Evolutionary conservation across 2,113 vertebrate genomes (phyloP).

Genomic region (Lamprotornis superbus): DNA sequence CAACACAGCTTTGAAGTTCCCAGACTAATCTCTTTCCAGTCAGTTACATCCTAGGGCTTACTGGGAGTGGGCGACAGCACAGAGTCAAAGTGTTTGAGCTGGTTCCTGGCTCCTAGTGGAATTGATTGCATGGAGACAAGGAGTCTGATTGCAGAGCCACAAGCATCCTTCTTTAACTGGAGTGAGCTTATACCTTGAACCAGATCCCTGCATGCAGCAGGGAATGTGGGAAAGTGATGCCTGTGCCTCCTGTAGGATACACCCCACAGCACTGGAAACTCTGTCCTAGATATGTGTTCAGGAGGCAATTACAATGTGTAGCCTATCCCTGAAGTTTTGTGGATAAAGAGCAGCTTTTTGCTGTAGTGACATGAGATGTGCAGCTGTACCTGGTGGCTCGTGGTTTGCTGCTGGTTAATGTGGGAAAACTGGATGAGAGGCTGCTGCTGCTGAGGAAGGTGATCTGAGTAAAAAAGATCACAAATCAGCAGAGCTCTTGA

Average conservation of each 20-base stretch:
- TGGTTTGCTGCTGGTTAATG: neutral
- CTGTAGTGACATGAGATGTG: neutral
- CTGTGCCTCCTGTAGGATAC: neutral
- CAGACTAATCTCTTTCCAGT: neutral
- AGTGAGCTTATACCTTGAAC: neutral
- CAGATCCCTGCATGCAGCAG: fast-evolving
- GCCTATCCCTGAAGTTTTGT: neutral
- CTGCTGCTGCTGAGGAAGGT: neutral
- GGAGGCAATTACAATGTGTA: neutral
- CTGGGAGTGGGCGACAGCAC: neutral
- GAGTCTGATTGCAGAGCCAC: neutral
- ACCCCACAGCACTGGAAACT: neutral
- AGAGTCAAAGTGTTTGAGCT: neutral
- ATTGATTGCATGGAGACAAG: neutral
- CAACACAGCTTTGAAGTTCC: neutral
- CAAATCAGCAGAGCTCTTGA: neutral
- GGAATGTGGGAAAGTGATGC: neutral
- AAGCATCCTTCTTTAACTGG: neutral
- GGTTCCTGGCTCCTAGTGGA: neutral
- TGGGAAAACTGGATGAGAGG: neutral
- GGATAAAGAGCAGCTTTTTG: neutral
- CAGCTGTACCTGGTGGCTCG: neutral
- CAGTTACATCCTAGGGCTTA: neutral
- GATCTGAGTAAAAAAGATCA: neutral
- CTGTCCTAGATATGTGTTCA: neutral